These are phyloP conservation scores for Thymelicus lineola DNA, from an alignment of 2,888 invertebrate species.

Conservation along the genomic window DNA sequence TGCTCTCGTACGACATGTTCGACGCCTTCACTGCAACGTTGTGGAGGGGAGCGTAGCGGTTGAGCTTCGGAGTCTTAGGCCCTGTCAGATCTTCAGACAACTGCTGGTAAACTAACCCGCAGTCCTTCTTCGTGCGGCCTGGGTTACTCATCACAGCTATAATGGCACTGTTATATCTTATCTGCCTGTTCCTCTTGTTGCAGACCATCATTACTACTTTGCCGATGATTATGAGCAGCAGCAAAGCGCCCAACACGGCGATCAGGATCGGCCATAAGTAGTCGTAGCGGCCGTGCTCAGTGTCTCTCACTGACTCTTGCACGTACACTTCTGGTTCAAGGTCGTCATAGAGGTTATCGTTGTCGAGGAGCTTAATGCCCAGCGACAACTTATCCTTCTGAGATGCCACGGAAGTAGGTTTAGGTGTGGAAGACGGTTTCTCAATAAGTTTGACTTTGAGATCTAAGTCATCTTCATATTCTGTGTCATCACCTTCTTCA, in stretches of 20 bases:
- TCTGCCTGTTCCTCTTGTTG: conserved; percentile 66
- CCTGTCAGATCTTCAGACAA: conserved; percentile 91
- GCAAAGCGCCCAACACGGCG: conserved; percentile 83
- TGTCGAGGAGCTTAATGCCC: conserved; percentile 68
- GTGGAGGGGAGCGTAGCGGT: conserved; percentile 86
- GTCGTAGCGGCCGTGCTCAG: conserved; percentile 76
- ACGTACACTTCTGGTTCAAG: conserved; percentile 62
- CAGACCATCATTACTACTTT: conserved; percentile 79
- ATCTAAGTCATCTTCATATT: conserved; percentile 68
- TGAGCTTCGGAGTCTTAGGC: conserved; percentile 88
- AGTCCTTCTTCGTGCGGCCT: conserved; percentile 87
- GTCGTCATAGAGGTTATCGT: conserved; percentile 61
- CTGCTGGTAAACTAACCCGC: conserved; percentile 91
- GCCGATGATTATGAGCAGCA: conserved; percentile 81
- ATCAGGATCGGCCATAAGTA: conserved; percentile 86
- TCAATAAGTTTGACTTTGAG: conserved; percentile 72
- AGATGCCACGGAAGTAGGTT: conserved; percentile 43
- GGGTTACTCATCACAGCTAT: conserved; percentile 83
- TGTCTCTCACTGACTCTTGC: conserved; percentile 65
- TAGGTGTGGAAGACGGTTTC: conserved; percentile 51
- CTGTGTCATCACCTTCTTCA: conserved; percentile 63
- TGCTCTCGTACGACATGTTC: conserved; percentile 85
- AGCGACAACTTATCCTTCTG: conserved; percentile 59
- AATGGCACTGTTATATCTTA: conserved; percentile 82
- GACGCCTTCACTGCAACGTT: conserved; percentile 75